These are phyloP conservation scores for Apotomis capreana DNA, from an alignment of 2,888 invertebrate genomes.

Conservation along the genomic window DNA sequence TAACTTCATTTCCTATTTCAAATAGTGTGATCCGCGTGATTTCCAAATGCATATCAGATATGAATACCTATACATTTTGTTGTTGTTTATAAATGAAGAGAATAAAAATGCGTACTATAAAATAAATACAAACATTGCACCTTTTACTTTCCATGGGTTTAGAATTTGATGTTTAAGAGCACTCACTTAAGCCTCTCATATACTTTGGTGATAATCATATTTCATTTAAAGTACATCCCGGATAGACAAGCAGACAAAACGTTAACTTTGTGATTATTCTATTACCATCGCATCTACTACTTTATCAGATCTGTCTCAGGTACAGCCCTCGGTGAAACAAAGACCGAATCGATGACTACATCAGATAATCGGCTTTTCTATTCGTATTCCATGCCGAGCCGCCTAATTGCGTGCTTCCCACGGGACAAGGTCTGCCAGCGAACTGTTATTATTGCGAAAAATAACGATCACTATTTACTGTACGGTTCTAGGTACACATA, in stretches of 20 bases:
- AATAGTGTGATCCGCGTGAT: not conserved
- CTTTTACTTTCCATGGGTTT: too few relatives aligned
- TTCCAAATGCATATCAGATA: too few relatives aligned
- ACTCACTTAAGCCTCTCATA: too few relatives aligned
- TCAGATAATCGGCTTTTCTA: slow-evolving; percentile 66
- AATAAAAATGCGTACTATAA: too few relatives aligned
- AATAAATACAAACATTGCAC: too few relatives aligned
- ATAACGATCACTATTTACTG: slow-evolving; percentile 26
- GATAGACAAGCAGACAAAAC: too few relatives aligned
- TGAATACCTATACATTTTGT: too few relatives aligned
- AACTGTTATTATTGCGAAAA: slow-evolving; percentile 39
- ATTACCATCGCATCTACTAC: slow-evolving; percentile 8
- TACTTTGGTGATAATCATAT: too few relatives aligned
- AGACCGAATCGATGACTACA: slow-evolving; percentile 46
- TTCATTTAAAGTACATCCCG: too few relatives aligned
- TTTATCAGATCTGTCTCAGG: slow-evolving; percentile 8
- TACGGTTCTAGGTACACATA: not conserved
- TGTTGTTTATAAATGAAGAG: too few relatives aligned
- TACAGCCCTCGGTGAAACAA: slow-evolving; percentile 41
- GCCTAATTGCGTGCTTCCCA: slow-evolving; percentile 59
- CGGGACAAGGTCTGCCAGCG: slow-evolving; percentile 46
- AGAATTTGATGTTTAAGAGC: too few relatives aligned
- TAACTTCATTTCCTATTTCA: slow-evolving; percentile 7
- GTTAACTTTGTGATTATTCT: too few relatives aligned
- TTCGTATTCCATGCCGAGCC: slow-evolving; percentile 53